Evolutionary conservation across 2,797 vertebrate species (phyloP).

Genomic region (Loriculus beryllinus): DNA sequence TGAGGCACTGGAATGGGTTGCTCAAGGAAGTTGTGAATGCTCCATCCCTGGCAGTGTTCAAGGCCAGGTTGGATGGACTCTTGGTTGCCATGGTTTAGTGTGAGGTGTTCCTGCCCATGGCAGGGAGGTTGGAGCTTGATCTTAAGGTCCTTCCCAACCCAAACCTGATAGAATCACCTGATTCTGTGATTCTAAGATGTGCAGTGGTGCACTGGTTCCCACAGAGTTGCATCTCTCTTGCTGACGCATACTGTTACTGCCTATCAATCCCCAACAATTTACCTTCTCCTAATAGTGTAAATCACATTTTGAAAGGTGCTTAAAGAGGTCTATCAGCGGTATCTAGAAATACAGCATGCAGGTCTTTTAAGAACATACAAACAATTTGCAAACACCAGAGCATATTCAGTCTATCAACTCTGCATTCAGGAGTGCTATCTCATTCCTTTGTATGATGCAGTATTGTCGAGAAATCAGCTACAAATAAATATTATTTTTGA

Average conservation of each 20-base stretch:
- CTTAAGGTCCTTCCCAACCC: neutral
- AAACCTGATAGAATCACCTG: too few relatives aligned
- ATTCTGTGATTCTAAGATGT: neutral
- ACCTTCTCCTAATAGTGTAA: neutral
- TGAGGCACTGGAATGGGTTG: neutral
- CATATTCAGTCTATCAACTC: neutral
- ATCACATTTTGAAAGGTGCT: neutral
- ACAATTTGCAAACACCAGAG: neutral
- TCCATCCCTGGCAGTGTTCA: neutral
- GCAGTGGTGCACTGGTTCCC: neutral
- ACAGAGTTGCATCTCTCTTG: neutral
- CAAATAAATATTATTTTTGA: slow-evolving; percentile 43
- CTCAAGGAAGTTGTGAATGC: neutral
- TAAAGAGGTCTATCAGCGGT: neutral
- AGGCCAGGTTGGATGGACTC: neutral
- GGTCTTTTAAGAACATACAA: neutral
- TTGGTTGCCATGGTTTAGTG: neutral
- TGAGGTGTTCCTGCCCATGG: neutral
- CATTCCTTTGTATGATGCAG: neutral
- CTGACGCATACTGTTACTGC: neutral
- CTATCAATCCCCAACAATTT: neutral
- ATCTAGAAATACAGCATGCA: neutral
- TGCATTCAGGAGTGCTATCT: neutral
- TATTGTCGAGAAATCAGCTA: slow-evolving; percentile 38
- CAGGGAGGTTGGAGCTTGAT: neutral